Evolutionary conservation across 2,113 vertebrate genomes (phyloP).

Genomic region (Tragulus kanchil): DNA sequence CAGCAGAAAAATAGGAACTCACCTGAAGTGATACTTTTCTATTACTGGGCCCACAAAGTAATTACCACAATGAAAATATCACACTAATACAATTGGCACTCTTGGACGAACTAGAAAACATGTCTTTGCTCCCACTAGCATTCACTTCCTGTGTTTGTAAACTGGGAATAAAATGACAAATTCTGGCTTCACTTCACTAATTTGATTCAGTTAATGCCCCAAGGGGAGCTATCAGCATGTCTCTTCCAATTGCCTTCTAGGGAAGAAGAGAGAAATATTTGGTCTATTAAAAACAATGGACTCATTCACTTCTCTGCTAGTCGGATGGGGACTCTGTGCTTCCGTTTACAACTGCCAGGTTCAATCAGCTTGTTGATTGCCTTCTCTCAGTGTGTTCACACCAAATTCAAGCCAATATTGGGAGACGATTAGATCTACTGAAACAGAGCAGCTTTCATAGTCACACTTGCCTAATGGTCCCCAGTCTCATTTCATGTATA

Average conservation of each 20-base stretch:
- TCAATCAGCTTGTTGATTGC: conserved; percentile 53
- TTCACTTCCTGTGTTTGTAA: conserved; percentile 53
- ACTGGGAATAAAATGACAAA: conserved; percentile 78
- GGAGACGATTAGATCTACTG: conserved; percentile 58
- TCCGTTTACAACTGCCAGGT: conserved; percentile 52
- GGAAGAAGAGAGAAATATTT: conserved; percentile 80
- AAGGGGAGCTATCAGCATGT: conserved; percentile 66
- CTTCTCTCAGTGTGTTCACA: conserved; percentile 28
- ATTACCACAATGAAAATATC: conserved; percentile 38
- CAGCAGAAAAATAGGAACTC: not conserved
- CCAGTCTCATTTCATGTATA: not conserved
- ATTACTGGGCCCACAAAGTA: not conserved
- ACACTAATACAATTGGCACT: not conserved
- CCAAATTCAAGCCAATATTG: conserved; percentile 47
- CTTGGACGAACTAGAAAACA: conserved; percentile 44
- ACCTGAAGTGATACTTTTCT: conserved; percentile 12
- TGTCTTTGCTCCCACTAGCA: not conserved
- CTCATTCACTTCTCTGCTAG: conserved; percentile 58
- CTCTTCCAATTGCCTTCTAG: conserved; percentile 64
- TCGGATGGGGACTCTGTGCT: not conserved
- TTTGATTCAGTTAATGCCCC: conserved; percentile 76
- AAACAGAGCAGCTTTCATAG: conserved; percentile 64
- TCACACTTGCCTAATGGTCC: conserved; percentile 65
- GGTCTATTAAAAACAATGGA: conserved; percentile 72
- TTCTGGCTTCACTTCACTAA: conserved; percentile 81